Evolutionary conservation across 1,140 invertebrate species (phyloP).

Genomic region (Pseudomyrmex flavicornis): DNA sequence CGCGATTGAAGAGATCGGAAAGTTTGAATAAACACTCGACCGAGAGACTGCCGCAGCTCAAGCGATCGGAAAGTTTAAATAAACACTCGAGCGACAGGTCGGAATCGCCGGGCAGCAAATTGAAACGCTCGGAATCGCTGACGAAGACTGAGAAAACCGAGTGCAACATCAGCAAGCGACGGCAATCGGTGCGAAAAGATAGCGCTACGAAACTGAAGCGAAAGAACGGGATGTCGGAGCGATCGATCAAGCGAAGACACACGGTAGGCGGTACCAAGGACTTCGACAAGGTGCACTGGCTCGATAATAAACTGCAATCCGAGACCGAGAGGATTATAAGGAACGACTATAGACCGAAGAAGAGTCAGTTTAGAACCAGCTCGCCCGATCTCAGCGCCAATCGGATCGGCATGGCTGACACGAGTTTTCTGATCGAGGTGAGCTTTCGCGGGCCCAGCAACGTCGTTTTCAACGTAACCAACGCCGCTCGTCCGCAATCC

Average conservation of each 20-base stretch:
- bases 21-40: constrained; percentile 83
- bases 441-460: constrained; percentile 85
- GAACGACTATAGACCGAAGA: constrained; percentile 83
- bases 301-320: constrained; percentile 86
- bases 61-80: constrained; percentile 86
- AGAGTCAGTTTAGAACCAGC: constrained; percentile 86
- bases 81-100: constrained; percentile 85
- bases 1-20: constrained; percentile 83
- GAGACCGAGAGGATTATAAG: constrained; percentile 85
- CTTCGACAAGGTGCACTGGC: constrained; percentile 89
- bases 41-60: constrained; percentile 83
- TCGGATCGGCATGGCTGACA: constrained; percentile 81
- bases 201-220: constrained; percentile 88
- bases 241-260: constrained; percentile 94
- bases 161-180: constrained; percentile 90
- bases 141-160: constrained; percentile 94
- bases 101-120: constrained; percentile 81
- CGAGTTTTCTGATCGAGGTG: constrained; percentile 85
- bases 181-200: constrained; percentile 86
- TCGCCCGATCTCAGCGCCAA: constrained; percentile 87
- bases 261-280: constrained; percentile 96
- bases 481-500: constrained; percentile 85
- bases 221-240: constrained; percentile 91
- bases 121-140: constrained; percentile 89
- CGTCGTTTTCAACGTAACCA: constrained; percentile 86